Evolutionary conservation across 2,797 vertebrate genomes (phyloP).

Genomic region (Tokudaia muenninki): DNA sequence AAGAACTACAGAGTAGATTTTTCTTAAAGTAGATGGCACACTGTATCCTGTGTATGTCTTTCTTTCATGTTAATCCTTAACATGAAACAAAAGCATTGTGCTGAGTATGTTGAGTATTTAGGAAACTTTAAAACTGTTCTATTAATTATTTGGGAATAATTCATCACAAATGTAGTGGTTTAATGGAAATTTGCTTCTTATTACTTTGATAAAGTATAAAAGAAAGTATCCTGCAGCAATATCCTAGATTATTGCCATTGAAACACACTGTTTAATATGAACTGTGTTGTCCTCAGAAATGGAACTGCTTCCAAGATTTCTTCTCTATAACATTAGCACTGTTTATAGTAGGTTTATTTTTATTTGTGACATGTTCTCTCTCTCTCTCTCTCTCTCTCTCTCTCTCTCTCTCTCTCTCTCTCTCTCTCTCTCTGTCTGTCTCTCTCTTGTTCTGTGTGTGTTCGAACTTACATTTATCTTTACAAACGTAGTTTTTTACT

Average conservation of each 20-base stretch:
- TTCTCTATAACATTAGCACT: background rate
- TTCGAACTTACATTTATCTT: conserved; percentile 11
- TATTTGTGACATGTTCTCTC: background rate
- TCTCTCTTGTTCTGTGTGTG: background rate
- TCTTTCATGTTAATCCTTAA: background rate
- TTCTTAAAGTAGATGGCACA: conserved; percentile 5
- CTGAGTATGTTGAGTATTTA: background rate
- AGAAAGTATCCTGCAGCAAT: background rate
- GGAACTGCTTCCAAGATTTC: background rate
- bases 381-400: background rate
- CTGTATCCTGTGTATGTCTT: background rate
- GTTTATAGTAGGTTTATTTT: background rate
- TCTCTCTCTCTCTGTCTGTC: background rate
- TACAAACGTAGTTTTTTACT: background rate
- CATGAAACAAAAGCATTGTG: background rate
- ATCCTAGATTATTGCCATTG: background rate
- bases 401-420: no score
- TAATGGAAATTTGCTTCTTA: conserved; percentile 7
- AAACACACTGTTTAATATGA: background rate
- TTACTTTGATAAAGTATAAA: background rate
- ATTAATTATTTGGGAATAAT: background rate
- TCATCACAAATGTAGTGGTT: background rate
- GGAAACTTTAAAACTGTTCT: conserved; percentile 18
- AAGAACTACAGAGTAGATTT: background rate
- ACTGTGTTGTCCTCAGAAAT: background rate